These are phyloP conservation scores for Protosalanx chinensis DNA, from an alignment of 2,797 vertebrate genomes.

Conservation along the genomic window DNA sequence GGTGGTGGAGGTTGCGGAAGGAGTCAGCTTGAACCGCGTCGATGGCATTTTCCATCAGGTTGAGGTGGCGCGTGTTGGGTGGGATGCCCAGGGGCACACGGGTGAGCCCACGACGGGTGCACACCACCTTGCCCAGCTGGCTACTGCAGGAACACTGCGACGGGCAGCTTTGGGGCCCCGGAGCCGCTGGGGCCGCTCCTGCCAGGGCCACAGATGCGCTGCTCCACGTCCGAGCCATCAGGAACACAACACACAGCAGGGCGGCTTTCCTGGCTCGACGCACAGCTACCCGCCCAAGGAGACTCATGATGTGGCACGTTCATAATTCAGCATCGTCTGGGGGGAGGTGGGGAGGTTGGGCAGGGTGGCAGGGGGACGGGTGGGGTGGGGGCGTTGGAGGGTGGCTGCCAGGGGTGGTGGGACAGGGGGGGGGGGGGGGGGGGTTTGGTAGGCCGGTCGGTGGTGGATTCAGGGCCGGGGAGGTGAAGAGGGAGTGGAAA, in stretches of 20 bases:
- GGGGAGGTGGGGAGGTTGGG: constrained; percentile 53
- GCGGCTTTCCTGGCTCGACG: constrained; percentile 92
- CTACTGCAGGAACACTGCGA: constrained; percentile 95
- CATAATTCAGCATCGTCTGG: constrained; percentile 97
- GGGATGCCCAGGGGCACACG: constrained; percentile 92
- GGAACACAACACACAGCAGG: constrained; percentile 89
- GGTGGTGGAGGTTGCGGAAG: constrained; percentile 93
- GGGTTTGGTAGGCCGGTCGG: constrained; percentile 49
- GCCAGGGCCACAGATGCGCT: constrained; percentile 76
- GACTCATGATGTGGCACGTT: constrained; percentile 99
- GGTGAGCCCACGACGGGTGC: constrained; percentile 89
- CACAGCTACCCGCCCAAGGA: constrained; percentile 97
- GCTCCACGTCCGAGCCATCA: constrained; percentile 88
- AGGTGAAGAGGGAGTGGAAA: constrained; percentile 45
- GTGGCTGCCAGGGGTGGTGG: too few species aligned
- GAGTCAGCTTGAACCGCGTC: constrained; percentile 96
- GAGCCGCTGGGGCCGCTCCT: constrained; percentile 79
- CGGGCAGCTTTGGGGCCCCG: constrained; percentile 93
- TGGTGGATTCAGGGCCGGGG: constrained; percentile 40
- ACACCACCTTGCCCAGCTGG: constrained; percentile 98
- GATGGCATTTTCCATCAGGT: constrained; percentile 99
- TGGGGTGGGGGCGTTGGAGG: constrained; percentile 47
- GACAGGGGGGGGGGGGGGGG: constrained; percentile 20
- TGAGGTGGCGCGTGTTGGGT: constrained; percentile 93
- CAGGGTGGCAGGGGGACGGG: constrained; percentile 47